Base-by-base conservation (phyloP, 2,113 vertebrate species). In the Sclerurus mexicanus region DNA sequence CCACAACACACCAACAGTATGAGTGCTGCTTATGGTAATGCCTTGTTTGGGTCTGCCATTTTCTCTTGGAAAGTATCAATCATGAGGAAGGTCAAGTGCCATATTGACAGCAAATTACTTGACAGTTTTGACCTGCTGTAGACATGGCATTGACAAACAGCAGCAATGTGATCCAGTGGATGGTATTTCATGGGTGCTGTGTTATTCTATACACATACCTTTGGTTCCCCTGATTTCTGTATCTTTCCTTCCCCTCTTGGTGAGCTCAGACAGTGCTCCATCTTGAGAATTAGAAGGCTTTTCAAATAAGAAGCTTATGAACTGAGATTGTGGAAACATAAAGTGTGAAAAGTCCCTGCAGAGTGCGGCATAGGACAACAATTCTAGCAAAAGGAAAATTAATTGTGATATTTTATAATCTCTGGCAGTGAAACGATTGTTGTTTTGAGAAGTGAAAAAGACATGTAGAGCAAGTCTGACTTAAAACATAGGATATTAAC, bases 101-200 rank as follows among this genome's bases (percentile, higher is more conserved):
- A 4, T 4, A 3, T 20, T 78, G 44, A 60, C 19, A 52, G 13
- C 8, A 72, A 84, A 84, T 55, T 21, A 28, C 14, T 30, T 33
- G 35, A 28, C 40, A 66, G 31, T 56, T 91, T 55, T 94, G 53
- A 76, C 25, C 19, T 49, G 16, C 3, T 68, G 25, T 37, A 87
- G 52, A 37, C 25, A 46, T 9, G 30, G 5, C 40, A 55, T 9
- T 46, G 53, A 53, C 11, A 59, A 78, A 47, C 13, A 67, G 21
- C 19, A 74, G 14, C 15, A 52, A 15, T 1, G 1, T 39, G 33
- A 62, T 66, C 27, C 2, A 2, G 14, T 7, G 0, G 7, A 33
- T 50, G 3, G 2, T 20, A 33, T 87, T 90, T 58, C 44, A 17
- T 40, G 12, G 16, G 12, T 50, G 5, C 14, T 46, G 4, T 7